phyloP scores from a whole-genome alignment of 2,113 vertebrate genomes.

The Neodontobutis hainanensis region DNA sequence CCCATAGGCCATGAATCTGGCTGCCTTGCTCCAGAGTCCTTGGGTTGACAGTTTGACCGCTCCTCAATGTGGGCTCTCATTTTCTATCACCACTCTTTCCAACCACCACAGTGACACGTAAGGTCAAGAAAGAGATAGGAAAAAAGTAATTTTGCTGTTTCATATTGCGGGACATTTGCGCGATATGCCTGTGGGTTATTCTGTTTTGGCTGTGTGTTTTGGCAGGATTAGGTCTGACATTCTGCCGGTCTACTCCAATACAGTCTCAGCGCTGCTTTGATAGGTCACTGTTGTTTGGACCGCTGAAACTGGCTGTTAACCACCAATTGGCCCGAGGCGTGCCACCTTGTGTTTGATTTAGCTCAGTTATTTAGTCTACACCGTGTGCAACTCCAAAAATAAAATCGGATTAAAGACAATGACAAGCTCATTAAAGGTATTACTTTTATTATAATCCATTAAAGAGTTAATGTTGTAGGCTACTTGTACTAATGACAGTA shows the following conservation, averaged over 20 bases:
- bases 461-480: too few species aligned
- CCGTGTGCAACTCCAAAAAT: slow-evolving; percentile 40
- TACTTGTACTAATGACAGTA: too few species aligned
- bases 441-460: too few species aligned
- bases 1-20: slow-evolving; percentile 73
- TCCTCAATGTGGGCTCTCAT: slow-evolving; percentile 68
- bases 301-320: slow-evolving; percentile 62
- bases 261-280: slow-evolving; percentile 28
- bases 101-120: slow-evolving; percentile 68
- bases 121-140: slow-evolving; percentile 65
- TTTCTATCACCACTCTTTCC: slow-evolving; percentile 67
- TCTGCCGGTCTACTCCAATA: slow-evolving; percentile 65
- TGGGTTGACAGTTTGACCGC: slow-evolving; percentile 66
- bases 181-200: slow-evolving; percentile 17
- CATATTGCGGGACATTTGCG: slow-evolving; percentile 4
- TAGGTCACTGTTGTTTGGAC: slow-evolving; percentile 72
- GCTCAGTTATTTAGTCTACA: slow-evolving; percentile 59
- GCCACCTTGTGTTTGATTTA: slow-evolving; percentile 54
- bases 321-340: slow-evolving; percentile 53
- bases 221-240: slow-evolving; percentile 65
- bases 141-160: slow-evolving; percentile 18
- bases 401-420: too few species aligned
- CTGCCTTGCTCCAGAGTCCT: slow-evolving; percentile 66
- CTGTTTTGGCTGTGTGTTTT: slow-evolving; percentile 54
- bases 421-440: too few species aligned